Percentiles rank a stretch among this genome's conserved stretches.
phyloP scores from a whole-genome alignment of 2,113 vertebrate genomes.

The Ctenodactylus gundi region DNA sequence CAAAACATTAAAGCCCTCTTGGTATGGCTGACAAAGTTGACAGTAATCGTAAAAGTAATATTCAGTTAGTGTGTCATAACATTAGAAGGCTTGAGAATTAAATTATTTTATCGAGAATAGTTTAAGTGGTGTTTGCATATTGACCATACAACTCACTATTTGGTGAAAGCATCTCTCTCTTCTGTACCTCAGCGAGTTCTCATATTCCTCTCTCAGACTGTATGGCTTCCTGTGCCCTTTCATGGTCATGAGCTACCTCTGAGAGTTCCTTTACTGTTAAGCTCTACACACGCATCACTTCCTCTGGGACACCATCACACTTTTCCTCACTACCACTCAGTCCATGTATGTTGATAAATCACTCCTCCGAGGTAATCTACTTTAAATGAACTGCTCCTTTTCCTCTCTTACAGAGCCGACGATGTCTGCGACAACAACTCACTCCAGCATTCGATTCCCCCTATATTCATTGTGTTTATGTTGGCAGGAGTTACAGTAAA shows the following conservation, averaged over 20 bases:
- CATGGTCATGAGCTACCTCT: neutral
- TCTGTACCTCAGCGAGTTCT: no score
- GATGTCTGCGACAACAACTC: neutral
- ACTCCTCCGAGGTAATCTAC: neutral
- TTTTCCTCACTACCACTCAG: neutral
- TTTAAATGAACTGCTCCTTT: neutral
- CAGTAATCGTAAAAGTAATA: neutral
- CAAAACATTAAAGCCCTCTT: neutral
- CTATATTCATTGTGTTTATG: slow-evolving; percentile 22
- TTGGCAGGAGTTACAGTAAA: slow-evolving; percentile 69
- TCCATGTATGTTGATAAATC: neutral
- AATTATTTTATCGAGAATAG: neutral
- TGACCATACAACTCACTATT: neutral
- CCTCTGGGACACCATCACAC: neutral
- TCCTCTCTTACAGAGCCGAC: neutral
- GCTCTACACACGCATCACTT: neutral
- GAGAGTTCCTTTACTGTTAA: neutral
- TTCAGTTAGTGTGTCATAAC: neutral
- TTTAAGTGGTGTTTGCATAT: neutral
- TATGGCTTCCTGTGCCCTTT: neutral
- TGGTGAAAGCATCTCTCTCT: neutral
- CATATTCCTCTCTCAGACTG: neutral
- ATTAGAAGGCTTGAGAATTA: neutral
- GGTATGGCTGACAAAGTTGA: neutral
- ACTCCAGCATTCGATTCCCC: neutral